Percentiles rank a stretch among this genome's conserved stretches.
Conservation (phyloP, 2,888 invertebrate species). For the Apodemia zela region DNA sequence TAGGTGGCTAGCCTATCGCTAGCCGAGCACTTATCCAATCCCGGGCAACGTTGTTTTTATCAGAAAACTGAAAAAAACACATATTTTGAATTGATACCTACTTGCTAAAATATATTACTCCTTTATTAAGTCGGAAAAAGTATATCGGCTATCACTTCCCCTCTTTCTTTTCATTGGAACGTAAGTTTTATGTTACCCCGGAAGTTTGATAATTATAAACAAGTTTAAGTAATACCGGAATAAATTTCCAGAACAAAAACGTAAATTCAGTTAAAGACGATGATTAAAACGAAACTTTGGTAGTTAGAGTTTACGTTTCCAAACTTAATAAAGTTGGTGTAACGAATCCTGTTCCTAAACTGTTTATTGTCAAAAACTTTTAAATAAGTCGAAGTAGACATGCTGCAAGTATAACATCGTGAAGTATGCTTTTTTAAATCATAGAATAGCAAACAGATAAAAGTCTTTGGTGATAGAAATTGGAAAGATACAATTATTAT, state of each 20-base stretch:
- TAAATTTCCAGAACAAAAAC: conserved; percentile 29
- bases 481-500: too few relatives aligned
- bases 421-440: too few relatives aligned
- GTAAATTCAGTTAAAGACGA: conserved; percentile 31
- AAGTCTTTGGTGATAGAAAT: too few relatives aligned
- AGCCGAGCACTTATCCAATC: too few relatives aligned
- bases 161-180: background rate
- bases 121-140: background rate
- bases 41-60: too few relatives aligned
- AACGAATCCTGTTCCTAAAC: conserved; percentile 30
- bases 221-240: conserved; percentile 13
- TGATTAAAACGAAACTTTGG: conserved; percentile 32
- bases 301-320: conserved; percentile 31
- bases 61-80: too few relatives aligned
- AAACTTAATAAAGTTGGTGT: conserved; percentile 30
- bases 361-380: conserved; percentile 36
- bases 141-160: background rate
- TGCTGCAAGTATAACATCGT: background rate
- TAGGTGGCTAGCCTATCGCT: too few relatives aligned
- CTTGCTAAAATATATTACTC: background rate
- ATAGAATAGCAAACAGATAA: too few relatives aligned
- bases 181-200: background rate
- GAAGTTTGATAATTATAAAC: conserved; percentile 12
- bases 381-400: conserved; percentile 35
- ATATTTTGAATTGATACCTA: too few relatives aligned